Percentiles rank a stretch among this genome's conserved stretches.
These are phyloP conservation scores for Silurus lanzhouensis DNA, from an alignment of 2,797 vertebrate species.

Conservation along the genomic window DNA sequence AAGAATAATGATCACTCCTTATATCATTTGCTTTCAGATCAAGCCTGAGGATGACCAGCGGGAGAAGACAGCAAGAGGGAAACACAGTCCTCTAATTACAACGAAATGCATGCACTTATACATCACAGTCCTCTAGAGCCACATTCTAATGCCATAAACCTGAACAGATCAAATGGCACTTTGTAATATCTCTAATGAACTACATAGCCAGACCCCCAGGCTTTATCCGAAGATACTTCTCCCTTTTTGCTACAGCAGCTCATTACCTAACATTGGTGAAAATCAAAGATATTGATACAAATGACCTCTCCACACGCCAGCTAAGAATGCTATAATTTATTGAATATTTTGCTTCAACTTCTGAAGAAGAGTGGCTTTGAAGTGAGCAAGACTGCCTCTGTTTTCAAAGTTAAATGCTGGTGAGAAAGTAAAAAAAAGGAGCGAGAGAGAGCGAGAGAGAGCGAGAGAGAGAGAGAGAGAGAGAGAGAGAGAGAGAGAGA, in stretches of 20 bases:
- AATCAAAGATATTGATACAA: slow-evolving; percentile 72
- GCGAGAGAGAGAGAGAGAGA: neutral
- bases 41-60: slow-evolving; percentile 40
- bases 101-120: slow-evolving; percentile 46
- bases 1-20: slow-evolving; percentile 36
- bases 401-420: slow-evolving; percentile 50
- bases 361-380: slow-evolving; percentile 51
- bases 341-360: slow-evolving; percentile 53
- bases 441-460: slow-evolving; percentile 1
- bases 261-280: slow-evolving; percentile 63
- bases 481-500: slow-evolving; percentile 1
- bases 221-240: slow-evolving; percentile 60
- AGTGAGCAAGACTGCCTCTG: slow-evolving; percentile 44
- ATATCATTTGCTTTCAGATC: slow-evolving; percentile 27
- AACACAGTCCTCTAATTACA: slow-evolving; percentile 49
- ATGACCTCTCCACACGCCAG: slow-evolving; percentile 55
- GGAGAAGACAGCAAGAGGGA: slow-evolving; percentile 22
- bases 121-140: slow-evolving; percentile 42
- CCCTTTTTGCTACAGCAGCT: slow-evolving; percentile 57
- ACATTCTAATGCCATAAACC: slow-evolving; percentile 43
- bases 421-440: slow-evolving; percentile 10
- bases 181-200: slow-evolving; percentile 46
- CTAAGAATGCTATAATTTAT: slow-evolving; percentile 56
- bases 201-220: slow-evolving; percentile 44
- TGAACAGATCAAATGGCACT: slow-evolving; percentile 48